These are phyloP conservation scores for Colinus virginianus DNA, from an alignment of 2,113 vertebrate genomes.

Conservation along the genomic window DNA sequence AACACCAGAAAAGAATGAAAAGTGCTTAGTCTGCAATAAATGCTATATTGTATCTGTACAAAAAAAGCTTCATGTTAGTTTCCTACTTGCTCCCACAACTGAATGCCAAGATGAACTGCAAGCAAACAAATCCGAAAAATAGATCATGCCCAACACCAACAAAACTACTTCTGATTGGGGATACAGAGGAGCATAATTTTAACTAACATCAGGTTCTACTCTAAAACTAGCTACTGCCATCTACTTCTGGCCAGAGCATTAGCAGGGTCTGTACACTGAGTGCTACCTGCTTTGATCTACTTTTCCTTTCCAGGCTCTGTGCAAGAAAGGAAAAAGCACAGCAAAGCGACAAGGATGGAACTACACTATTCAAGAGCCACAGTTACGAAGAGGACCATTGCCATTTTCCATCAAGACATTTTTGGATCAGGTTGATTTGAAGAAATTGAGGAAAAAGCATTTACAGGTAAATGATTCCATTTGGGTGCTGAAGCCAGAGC, in stretches of 20 bases:
- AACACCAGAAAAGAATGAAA: neutral
- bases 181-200: neutral
- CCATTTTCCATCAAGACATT: constrained; percentile 4
- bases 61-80: constrained; percentile 29
- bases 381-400: constrained; percentile 75
- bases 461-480: constrained; percentile 2
- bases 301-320: constrained; percentile 11
- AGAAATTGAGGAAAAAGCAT: neutral
- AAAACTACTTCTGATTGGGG: constrained; percentile 22
- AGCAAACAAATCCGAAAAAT: constrained; percentile 49
- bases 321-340: constrained; percentile 51
- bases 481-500: constrained; percentile 42
- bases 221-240: constrained; percentile 60
- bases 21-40: neutral
- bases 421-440: neutral
- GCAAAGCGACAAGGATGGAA: constrained; percentile 27
- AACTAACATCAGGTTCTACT: constrained; percentile 58
- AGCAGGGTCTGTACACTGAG: neutral
- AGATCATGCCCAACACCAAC: constrained; percentile 66
- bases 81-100: constrained; percentile 35
- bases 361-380: constrained; percentile 66
- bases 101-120: constrained; percentile 33
- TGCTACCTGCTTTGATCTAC: constrained; percentile 14
- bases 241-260: constrained; percentile 40
- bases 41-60: neutral